These are phyloP conservation scores for Glaucopsyche alexis DNA, from an alignment of 2,888 invertebrate genomes.

Conservation along the genomic window DNA sequence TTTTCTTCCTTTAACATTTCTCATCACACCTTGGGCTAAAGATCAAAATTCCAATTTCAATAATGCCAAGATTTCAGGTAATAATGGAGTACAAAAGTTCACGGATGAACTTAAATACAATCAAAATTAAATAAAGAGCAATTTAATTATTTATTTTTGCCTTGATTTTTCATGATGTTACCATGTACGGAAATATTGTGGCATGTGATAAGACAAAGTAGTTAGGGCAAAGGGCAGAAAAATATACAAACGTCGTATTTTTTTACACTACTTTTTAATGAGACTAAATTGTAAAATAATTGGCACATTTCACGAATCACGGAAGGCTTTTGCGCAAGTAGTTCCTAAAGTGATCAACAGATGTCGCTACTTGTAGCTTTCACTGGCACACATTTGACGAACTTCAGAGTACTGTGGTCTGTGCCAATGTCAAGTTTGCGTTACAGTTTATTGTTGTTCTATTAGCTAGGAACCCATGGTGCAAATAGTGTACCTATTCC, in stretches of 20 bases:
- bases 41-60: not conserved
- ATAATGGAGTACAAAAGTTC: not conserved
- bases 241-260: too few species aligned
- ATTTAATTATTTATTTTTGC: not conserved
- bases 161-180: not conserved
- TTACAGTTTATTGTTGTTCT: not conserved
- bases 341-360: not conserved
- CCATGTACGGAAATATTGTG: too few species aligned
- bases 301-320: too few species aligned
- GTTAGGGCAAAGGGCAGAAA: too few species aligned
- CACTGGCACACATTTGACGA: conserved; percentile 5
- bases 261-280: too few species aligned
- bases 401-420: not conserved
- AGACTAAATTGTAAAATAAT: too few species aligned
- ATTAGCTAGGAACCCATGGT: too few species aligned
- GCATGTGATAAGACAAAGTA: too few species aligned
- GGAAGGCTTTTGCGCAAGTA: not conserved
- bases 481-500: too few species aligned
- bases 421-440: conserved; percentile 24
- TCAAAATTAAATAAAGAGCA: not conserved
- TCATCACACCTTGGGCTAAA: not conserved
- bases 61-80: not conserved
- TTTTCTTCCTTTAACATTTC: not conserved
- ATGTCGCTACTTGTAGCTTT: conserved; percentile 12
- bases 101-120: not conserved